phyloP scores from a whole-genome alignment of 2,113 vertebrate genomes.

The Oceanites oceanicus region DNA sequence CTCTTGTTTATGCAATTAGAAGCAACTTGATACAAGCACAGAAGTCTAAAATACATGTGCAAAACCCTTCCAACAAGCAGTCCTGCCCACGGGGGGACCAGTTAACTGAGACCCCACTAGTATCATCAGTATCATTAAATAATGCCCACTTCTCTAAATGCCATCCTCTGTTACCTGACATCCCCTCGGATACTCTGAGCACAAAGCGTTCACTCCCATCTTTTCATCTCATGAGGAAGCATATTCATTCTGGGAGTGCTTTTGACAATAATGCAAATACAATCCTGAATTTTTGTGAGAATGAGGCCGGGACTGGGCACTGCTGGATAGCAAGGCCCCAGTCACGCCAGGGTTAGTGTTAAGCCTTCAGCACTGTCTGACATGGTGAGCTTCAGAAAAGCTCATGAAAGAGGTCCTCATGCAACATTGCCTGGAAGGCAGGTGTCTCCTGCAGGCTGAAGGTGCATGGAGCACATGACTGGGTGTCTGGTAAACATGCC shows the following conservation, averaged over 20 bases:
- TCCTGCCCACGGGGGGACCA: not conserved
- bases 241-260: not conserved
- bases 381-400: not conserved
- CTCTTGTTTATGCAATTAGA: not conserved
- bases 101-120: not conserved
- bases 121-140: not conserved
- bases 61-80: not conserved
- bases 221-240: not conserved
- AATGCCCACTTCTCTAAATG: not conserved
- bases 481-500: not conserved
- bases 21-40: not conserved
- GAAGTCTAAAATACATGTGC: not conserved
- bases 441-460: not conserved
- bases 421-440: not conserved
- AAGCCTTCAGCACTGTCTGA: not conserved
- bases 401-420: not conserved
- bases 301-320: not conserved
- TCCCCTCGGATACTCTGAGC: rapidly evolving
- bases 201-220: not conserved
- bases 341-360: not conserved
- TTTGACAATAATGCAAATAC: rapidly evolving
- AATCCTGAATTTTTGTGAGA: not conserved
- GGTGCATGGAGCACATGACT: rapidly evolving
- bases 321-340: not conserved
- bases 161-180: not conserved